phyloP scores from a whole-genome alignment of 2,113 vertebrate species.

The Hymenochirus boettgeri region DNA sequence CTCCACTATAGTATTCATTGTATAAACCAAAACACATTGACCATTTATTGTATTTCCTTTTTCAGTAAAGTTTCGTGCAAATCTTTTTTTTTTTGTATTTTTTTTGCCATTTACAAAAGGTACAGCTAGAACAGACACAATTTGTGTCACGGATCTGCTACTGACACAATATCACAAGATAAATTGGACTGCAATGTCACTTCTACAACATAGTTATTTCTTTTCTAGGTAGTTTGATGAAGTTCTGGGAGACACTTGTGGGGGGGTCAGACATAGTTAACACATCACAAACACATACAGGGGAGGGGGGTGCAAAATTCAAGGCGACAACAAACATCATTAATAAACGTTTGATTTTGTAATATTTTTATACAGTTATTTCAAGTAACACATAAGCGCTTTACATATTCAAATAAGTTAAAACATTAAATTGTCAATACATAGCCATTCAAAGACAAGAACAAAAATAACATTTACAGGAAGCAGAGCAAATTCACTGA shows the following conservation, averaged over 20 bases:
- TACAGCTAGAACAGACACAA: conserved; percentile 85
- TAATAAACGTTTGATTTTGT: conserved; percentile 58
- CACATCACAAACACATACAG: conserved; percentile 84
- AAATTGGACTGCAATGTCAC: conserved; percentile 75
- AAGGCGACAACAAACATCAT: conserved; percentile 86
- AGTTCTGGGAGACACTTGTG: conserved; percentile 83
- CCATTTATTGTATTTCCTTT: conserved; percentile 65
- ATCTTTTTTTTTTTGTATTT: conserved; percentile 46
- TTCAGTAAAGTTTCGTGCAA: conserved; percentile 69
- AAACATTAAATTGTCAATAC: conserved; percentile 86
- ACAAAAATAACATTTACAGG: conserved; percentile 86
- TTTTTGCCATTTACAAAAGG: conserved; percentile 69
- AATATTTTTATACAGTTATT: conserved; percentile 71
- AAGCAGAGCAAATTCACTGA: conserved; percentile 74
- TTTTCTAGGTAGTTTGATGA: conserved; percentile 81
- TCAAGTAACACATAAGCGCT: conserved; percentile 80
- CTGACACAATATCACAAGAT: conserved; percentile 82
- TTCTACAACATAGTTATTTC: conserved; percentile 81
- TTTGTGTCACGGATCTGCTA: conserved; percentile 83
- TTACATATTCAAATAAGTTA: conserved; percentile 92
- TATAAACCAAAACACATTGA: conserved; percentile 78
- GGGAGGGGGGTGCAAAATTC: conserved; percentile 67
- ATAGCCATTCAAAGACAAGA: conserved; percentile 84
- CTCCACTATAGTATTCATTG: conserved; percentile 74
- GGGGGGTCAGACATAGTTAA: conserved; percentile 87